Conservation (phyloP, 2,888 invertebrate genomes). For the Agrochola lychnidis region DNA sequence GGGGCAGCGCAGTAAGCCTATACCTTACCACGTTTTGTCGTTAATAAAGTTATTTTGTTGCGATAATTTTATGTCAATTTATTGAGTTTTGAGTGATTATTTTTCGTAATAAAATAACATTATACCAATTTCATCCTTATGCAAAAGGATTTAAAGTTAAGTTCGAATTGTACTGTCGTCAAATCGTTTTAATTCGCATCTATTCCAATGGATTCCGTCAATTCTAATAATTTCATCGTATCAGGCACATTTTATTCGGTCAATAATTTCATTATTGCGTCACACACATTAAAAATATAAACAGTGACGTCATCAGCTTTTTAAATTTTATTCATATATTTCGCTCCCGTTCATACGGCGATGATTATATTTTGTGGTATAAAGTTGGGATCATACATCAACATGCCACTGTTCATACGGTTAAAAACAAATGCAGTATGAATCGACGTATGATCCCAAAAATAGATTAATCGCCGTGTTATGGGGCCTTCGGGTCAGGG, state of each 20-base stretch:
- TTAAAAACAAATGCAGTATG: not conserved
- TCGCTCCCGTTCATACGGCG: not conserved
- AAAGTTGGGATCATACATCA: no score
- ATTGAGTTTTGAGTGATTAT: not conserved
- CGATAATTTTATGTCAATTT: not conserved
- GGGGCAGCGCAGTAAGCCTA: not conserved
- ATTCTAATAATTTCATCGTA: not conserved
- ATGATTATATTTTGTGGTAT: no score
- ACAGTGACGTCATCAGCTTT: not conserved
- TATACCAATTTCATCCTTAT: not conserved
- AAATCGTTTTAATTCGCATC: not conserved
- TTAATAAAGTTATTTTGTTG: not conserved
- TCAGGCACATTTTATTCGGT: constrained; percentile 45
- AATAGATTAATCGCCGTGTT: not conserved
- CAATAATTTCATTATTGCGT: constrained; percentile 15
- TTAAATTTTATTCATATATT: not conserved
- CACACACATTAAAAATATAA: not conserved
- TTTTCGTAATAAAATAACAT: not conserved
- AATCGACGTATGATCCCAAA: no score
- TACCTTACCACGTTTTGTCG: not conserved
- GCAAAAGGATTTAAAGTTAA: not conserved
- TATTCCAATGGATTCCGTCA: constrained; percentile 9
- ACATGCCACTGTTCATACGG: no score
- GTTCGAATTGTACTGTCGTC: not conserved
- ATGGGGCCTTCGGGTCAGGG: no score